Base-by-base conservation (phyloP, 2,888 invertebrate genomes). In the Erebia palarica region DNA sequence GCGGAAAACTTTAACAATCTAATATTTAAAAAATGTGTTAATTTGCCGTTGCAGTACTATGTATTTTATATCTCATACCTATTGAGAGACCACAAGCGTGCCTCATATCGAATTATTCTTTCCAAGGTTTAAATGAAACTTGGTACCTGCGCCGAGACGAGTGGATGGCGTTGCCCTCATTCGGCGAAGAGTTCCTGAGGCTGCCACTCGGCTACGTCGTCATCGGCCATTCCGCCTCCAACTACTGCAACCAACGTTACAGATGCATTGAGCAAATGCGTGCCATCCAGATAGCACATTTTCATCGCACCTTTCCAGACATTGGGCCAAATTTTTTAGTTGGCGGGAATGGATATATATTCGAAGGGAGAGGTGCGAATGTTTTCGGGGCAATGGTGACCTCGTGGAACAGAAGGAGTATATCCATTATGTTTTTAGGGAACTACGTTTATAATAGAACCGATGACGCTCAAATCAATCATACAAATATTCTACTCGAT, bases 101-200 rank as follows among this genome's bases (percentile, higher is more conserved):
- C 57, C 57, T 58, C 27, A 27, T 27, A 44, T 1, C 10, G 16
- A n/a, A 60, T 42, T 44, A n/a, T 51, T 73, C 80, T 61, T 79
- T 82, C 76, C 73, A 84, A 92, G 92, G 85, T 88, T 73, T 92
- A 75, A 84, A 86, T 67, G 86, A 85, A 75, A 70, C 81, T 27
- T 93, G 93, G 93, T 92, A 88, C 82, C 81, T 91, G 72, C 87
- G 90, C 3, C 88, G 92, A 7, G 84, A 73, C 18, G 87, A 90
- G 70, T 92, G 92, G 92, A 90, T 90, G 75, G 90, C 92, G 16
- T 81, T 88, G 84, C 81, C 82, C 0, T 76, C 84, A 0, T 88
- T 88, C 76, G 75, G 69, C 4, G 76, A 82, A 59, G 78, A 78
- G 0, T 85, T 82, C 73, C 80, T 88, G 14, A 72, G 79, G 1